A percentile compares a stretch with the other conserved stretches of the same genome.
These are phyloP conservation scores for Sebastes matsubarae DNA, from an alignment of 2,797 vertebrate species.

Conservation along the genomic window DNA sequence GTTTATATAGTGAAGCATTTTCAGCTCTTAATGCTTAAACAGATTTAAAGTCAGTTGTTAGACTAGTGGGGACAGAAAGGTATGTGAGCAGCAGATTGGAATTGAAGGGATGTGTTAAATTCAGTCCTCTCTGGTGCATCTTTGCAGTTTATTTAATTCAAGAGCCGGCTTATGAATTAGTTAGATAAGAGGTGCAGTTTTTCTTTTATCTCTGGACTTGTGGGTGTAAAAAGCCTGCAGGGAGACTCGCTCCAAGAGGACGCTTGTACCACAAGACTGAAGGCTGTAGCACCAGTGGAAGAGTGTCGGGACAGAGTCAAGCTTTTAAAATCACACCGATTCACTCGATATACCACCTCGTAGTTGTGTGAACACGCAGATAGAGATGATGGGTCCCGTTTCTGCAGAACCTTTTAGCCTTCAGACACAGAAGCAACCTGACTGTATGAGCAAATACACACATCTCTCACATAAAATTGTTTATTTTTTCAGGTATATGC, in stretches of 20 bases:
- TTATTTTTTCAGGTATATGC: neutral
- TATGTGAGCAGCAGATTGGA: neutral
- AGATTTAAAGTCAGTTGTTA: slow-evolving; percentile 16
- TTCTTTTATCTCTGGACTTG: slow-evolving; percentile 3
- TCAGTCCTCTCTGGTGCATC: neutral
- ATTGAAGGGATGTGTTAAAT: neutral
- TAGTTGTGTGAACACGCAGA: neutral
- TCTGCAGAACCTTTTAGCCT: neutral
- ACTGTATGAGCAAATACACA: neutral
- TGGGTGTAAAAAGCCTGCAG: neutral
- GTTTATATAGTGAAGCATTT: slow-evolving; percentile 17
- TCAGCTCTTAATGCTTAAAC: slow-evolving; percentile 5
- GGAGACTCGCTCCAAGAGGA: neutral
- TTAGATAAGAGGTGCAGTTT: neutral
- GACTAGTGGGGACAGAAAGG: neutral
- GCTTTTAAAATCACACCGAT: slow-evolving; percentile 1
- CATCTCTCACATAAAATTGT: too few species aligned
- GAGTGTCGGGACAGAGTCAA: neutral
- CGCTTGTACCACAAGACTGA: neutral
- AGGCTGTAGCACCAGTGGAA: neutral
- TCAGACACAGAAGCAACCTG: neutral
- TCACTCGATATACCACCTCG: neutral
- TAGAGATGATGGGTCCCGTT: neutral
- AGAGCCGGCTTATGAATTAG: slow-evolving; percentile 22
- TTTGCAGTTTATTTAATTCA: slow-evolving; percentile 27